A percentile compares a stretch with the other conserved stretches of the same genome.
Evolutionary conservation across 2,113 vertebrate genomes (phyloP).

Genomic region (Gulo gulo): DNA sequence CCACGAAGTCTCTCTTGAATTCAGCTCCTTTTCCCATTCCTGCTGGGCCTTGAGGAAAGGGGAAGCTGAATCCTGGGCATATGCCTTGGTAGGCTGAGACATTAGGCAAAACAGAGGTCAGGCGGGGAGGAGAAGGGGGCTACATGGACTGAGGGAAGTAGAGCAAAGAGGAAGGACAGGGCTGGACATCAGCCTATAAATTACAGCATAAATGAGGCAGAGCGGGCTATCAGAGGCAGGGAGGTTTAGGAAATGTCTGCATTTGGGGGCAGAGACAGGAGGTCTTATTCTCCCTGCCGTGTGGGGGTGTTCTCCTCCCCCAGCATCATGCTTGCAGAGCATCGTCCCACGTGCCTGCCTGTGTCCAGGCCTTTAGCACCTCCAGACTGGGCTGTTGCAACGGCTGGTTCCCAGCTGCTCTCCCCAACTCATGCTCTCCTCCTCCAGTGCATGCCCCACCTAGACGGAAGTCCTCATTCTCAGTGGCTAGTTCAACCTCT

Average conservation of each 20-base stretch:
- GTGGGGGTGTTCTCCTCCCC: too few relatives aligned
- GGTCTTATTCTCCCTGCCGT: background rate
- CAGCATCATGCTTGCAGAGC: background rate
- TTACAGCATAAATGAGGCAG: background rate
- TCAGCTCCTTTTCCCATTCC: background rate
- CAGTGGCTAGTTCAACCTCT: background rate
- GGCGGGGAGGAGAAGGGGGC: accelerated
- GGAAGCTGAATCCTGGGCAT: background rate
- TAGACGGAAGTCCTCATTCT: background rate
- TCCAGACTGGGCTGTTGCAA: background rate
- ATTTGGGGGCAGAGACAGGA: background rate
- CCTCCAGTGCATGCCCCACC: background rate
- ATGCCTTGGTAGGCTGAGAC: background rate
- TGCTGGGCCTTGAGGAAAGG: background rate
- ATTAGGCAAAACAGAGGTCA: background rate
- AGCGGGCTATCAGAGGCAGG: background rate
- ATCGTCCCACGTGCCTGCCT: too few relatives aligned
- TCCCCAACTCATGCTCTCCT: background rate
- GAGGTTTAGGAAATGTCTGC: background rate
- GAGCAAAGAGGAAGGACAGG: background rate
- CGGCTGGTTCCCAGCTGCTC: background rate
- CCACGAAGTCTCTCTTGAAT: background rate
- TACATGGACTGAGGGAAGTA: background rate
- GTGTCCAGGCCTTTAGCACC: background rate
- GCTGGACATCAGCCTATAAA: background rate